Percentiles rank a stretch among this genome's conserved stretches.
Evolutionary conservation across 2,113 vertebrate genomes (phyloP).

Genomic region (Crotalus viridis): DNA sequence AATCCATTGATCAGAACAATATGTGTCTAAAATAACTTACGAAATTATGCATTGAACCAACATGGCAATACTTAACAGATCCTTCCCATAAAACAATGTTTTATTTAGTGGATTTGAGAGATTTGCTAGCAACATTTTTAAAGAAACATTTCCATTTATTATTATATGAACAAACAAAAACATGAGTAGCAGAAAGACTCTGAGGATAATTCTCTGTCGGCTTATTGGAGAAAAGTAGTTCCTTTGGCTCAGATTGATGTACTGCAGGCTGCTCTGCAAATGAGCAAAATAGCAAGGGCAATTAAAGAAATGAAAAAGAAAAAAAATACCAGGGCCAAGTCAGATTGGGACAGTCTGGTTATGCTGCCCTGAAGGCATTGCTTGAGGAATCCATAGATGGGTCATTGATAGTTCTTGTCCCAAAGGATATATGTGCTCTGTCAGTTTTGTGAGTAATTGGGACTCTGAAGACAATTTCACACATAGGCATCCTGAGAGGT

Average conservation of each 20-base stretch:
- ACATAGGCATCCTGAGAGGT: neutral
- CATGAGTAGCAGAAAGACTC: neutral
- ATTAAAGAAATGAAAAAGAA: conserved; percentile 1
- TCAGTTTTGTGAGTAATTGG: neutral
- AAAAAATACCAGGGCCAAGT: neutral
- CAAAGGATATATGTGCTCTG: neutral
- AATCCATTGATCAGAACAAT: conserved; percentile 41
- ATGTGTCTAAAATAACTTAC: conserved; percentile 14
- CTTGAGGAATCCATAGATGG: neutral
- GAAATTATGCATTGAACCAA: conserved; percentile 20
- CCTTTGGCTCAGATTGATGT: neutral
- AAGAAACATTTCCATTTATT: conserved; percentile 25
- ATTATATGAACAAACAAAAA: neutral
- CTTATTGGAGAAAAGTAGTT: neutral
- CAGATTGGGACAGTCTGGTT: neutral
- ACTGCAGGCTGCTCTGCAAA: neutral
- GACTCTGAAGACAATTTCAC: neutral
- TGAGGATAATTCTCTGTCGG: neutral
- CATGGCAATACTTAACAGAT: conserved; percentile 10
- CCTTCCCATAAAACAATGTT: conserved; percentile 32
- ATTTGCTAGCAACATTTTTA: conserved; percentile 31
- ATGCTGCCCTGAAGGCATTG: neutral
- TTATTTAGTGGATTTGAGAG: conserved; percentile 40
- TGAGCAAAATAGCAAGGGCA: conserved; percentile 1
- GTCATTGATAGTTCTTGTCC: neutral